Conservation (phyloP, 2,888 invertebrate species). For the Caprella mutica region DNA sequence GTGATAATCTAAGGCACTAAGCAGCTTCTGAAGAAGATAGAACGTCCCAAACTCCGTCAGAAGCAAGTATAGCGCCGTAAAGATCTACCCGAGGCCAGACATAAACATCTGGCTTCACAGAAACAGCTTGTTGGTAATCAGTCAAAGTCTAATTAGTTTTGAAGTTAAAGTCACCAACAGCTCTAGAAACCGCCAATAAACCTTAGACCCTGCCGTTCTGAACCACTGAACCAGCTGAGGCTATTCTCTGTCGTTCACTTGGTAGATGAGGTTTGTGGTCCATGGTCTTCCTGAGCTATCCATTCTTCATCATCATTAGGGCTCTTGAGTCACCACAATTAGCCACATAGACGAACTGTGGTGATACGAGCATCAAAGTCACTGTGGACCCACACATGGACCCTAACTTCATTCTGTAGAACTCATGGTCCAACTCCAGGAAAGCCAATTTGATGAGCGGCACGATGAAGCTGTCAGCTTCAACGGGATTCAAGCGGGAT, state of each 20-base stretch:
- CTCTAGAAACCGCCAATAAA: conserved; percentile 1
- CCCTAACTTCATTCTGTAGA: neutral
- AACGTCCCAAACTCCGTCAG: conserved; percentile 9
- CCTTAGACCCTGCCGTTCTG: neutral
- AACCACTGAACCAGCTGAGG: neutral
- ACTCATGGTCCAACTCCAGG: neutral
- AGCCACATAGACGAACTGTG: neutral
- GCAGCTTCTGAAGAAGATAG: neutral
- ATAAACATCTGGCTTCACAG: conserved; percentile 4
- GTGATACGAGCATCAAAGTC: neutral
- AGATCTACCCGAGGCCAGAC: neutral
- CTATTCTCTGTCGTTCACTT: neutral
- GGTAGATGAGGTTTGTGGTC: conserved; percentile 2
- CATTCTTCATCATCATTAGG: neutral
- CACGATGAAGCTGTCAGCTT: neutral
- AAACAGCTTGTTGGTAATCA: neutral
- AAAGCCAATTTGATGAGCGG: neutral
- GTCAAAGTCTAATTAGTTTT: neutral
- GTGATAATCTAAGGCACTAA: neutral
- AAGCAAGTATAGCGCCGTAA: neutral
- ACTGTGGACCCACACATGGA: neutral
- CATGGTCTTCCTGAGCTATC: neutral
- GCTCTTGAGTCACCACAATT: conserved; percentile 6
- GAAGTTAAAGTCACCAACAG: conserved; percentile 1
- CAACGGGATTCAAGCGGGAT: no score